Evolutionary conservation across 2,113 vertebrate species (phyloP).

Genomic region (Mirza zaza): DNA sequence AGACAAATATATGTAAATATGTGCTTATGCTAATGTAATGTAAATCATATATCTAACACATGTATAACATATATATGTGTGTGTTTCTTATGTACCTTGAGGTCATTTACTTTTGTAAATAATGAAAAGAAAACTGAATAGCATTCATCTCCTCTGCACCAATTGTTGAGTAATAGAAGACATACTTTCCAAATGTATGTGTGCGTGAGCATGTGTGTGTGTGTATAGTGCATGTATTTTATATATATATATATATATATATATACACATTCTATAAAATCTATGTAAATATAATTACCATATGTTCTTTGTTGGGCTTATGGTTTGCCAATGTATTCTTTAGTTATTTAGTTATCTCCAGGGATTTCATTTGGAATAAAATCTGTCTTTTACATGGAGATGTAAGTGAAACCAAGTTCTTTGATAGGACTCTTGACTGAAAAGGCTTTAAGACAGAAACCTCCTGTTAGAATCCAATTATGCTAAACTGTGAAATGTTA

Average conservation of each 20-base stretch:
- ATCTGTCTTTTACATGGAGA: conserved; percentile 22
- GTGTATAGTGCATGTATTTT: neutral
- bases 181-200: neutral
- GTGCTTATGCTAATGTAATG: neutral
- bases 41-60: neutral
- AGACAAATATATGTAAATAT: neutral
- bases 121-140: neutral
- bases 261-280: neutral
- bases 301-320: neutral
- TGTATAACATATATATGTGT: neutral
- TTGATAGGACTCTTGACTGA: conserved; percentile 58
- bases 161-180: neutral
- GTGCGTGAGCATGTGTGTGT: neutral
- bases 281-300: neutral
- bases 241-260: neutral
- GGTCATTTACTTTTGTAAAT: neutral
- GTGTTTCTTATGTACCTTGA: neutral
- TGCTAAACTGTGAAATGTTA: conserved; percentile 68
- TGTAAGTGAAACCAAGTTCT: conserved; percentile 60
- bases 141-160: neutral
- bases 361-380: conserved; percentile 52
- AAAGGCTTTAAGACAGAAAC: conserved; percentile 63
- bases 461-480: conserved; percentile 61
- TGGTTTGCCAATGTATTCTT: neutral
- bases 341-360: conserved; percentile 46